Evolutionary conservation across 2,888 invertebrate species (phyloP), one percentile per base, ranked within the genome.

Genomic region (Venustoraphidia nigricollis): DNA sequence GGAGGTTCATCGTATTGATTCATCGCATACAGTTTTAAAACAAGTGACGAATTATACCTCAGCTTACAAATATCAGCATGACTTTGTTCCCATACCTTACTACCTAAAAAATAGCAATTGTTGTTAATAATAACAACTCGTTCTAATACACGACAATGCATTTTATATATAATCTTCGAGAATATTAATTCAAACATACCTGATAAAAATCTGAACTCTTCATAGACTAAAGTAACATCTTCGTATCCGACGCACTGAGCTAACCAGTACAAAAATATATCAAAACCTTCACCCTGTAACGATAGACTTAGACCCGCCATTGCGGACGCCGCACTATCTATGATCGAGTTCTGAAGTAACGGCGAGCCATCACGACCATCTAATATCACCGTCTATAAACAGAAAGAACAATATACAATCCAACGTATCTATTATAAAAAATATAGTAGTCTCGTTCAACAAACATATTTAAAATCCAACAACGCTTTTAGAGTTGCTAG

Each of bases 221-320:
- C 3, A 60, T 46, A 56, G 70, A 73, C 47, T 67, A 67, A 55
- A 72, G 73, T 17, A 68, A 66, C 49, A 70, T 68, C 50, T 66
- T 70, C 14, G 66, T 67, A 43, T 66, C 66, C 50, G 65, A 72
- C 61, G 57, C 83, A 83, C 57, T 84, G 80, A 1, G 80, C 75
- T 36, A 79, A 77, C 87, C 87, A 89, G 60, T 81, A 83, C 1
- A 88, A 62, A 59, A 83, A 87, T 61, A 84, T 73, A 61, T 89
- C 88, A 55, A 83, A 82, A 1, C 86, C 86, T 53, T 69, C 70
- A 9, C 71, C 72, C 54, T 76, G 72, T 51, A 76, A 69, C 11
- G 74, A 72, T 41, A 81, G 57, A 1, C 76, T 70, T 34, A 79
- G 60, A 10, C 75, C 76, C 14, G 74, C 75, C 60, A 73, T 71